phyloP scores from a whole-genome alignment of 2,797 vertebrate genomes.

The Cirrhinus molitorella region DNA sequence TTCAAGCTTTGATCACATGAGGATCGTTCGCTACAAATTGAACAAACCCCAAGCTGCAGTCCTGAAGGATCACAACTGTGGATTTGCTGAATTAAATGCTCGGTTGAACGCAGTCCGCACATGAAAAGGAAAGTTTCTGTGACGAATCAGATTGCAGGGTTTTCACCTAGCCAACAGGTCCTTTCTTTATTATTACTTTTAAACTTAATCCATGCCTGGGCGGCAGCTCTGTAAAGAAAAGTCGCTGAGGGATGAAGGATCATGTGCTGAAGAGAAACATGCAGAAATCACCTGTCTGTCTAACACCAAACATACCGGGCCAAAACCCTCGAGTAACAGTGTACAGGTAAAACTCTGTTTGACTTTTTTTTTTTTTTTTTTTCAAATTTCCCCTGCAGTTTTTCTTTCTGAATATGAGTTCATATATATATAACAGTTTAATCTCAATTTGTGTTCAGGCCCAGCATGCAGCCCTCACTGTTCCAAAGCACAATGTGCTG shows the following conservation, averaged over 20 bases:
- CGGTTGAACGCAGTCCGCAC: slow-evolving; percentile 97
- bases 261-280: slow-evolving; percentile 84
- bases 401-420: slow-evolving; percentile 19
- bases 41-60: slow-evolving; percentile 96
- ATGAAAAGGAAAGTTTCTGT: slow-evolving; percentile 92
- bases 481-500: slow-evolving; percentile 70
- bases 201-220: slow-evolving; percentile 92
- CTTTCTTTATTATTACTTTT: slow-evolving; percentile 95
- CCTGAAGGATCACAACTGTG: slow-evolving; percentile 98
- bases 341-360: slow-evolving; percentile 58
- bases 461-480: slow-evolving; percentile 38
- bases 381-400: not conserved
- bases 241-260: slow-evolving; percentile 88
- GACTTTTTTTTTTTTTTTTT: slow-evolving; percentile 50
- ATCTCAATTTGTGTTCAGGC: slow-evolving; percentile 37
- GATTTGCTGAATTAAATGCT: slow-evolving; percentile 99
- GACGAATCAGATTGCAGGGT: slow-evolving; percentile 94
- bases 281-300: slow-evolving; percentile 91
- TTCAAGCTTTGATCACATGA: slow-evolving; percentile 98
- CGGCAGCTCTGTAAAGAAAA: slow-evolving; percentile 88
- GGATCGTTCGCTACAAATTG: slow-evolving; percentile 99
- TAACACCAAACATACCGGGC: slow-evolving; percentile 94
- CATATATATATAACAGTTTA: slow-evolving; percentile 16
- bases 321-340: slow-evolving; percentile 74
- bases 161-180: slow-evolving; percentile 98